These are phyloP conservation scores for Meiosimyza platycephala DNA, from an alignment of 2,888 invertebrate genomes.

Conservation along the genomic window DNA sequence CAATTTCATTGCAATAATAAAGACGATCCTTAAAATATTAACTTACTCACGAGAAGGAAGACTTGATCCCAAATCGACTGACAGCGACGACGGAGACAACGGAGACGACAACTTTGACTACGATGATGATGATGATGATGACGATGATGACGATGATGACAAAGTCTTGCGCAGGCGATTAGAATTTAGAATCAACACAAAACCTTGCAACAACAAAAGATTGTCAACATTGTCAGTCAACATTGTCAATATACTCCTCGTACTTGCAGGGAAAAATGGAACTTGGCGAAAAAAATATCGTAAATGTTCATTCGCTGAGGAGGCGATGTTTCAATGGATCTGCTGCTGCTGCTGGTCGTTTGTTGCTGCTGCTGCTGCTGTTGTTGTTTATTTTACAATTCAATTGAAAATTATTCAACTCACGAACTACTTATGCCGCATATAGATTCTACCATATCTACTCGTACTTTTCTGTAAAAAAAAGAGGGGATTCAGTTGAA, in stretches of 20 bases:
- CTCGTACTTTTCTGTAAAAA: too few species aligned
- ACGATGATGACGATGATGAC: constrained; percentile 3
- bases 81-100: neutral
- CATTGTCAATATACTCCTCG: neutral
- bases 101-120: too few species aligned
- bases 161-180: constrained; percentile 30
- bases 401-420: constrained; percentile 63
- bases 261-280: neutral
- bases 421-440: constrained; percentile 47
- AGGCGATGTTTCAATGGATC: neutral
- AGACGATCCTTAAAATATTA: constrained; percentile 33
- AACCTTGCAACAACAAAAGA: constrained; percentile 22
- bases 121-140: neutral
- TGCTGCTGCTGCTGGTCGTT: neutral
- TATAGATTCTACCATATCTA: constrained; percentile 12
- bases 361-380: neutral
- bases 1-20: constrained; percentile 25
- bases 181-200: constrained; percentile 33
- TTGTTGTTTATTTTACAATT: constrained; percentile 59
- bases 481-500: too few species aligned
- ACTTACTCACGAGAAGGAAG: constrained; percentile 21
- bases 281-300: neutral
- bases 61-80: constrained; percentile 13
- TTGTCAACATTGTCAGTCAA: constrained; percentile 29
- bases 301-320: neutral